These are phyloP conservation scores for Parapsyche elsis DNA, from an alignment of 1,140 invertebrate genomes.

Conservation along the genomic window DNA sequence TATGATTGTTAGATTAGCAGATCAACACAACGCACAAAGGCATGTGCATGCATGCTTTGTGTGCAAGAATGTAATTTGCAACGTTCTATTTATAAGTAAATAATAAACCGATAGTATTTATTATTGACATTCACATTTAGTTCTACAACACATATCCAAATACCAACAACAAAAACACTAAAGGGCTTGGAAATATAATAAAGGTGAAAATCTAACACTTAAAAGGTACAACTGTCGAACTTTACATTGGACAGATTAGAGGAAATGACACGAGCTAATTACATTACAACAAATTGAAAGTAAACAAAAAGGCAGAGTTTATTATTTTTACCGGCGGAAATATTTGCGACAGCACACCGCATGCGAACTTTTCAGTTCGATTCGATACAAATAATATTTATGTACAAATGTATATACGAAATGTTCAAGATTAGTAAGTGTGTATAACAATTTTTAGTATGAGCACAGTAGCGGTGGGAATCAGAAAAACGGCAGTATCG, in stretches of 20 bases:
- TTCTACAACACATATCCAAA: no score
- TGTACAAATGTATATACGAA: not conserved
- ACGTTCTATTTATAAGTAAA: not conserved
- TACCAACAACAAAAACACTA: no score
- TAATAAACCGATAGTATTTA: no score
- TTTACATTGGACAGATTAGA: no score
- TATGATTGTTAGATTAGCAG: no score
- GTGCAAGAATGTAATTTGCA: not conserved
- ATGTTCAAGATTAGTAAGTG: not conserved
- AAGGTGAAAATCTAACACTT: no score
- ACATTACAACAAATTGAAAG: not conserved
- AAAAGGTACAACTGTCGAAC: no score
- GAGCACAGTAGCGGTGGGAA: conserved; percentile 52
- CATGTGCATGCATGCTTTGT: not conserved
- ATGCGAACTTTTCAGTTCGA: conserved; percentile 2
- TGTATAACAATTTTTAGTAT: conserved; percentile 5
- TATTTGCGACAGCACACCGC: not conserved
- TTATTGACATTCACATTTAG: no score
- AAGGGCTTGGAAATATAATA: no score
- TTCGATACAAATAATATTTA: not conserved
- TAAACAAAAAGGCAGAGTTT: not conserved
- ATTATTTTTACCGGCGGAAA: not conserved
- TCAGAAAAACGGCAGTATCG: conserved; percentile 54
- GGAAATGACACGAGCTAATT: no score
- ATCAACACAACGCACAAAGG: not conserved